Evolutionary conservation across 2,113 vertebrate species (phyloP).

Genomic region (Garra rufa): DNA sequence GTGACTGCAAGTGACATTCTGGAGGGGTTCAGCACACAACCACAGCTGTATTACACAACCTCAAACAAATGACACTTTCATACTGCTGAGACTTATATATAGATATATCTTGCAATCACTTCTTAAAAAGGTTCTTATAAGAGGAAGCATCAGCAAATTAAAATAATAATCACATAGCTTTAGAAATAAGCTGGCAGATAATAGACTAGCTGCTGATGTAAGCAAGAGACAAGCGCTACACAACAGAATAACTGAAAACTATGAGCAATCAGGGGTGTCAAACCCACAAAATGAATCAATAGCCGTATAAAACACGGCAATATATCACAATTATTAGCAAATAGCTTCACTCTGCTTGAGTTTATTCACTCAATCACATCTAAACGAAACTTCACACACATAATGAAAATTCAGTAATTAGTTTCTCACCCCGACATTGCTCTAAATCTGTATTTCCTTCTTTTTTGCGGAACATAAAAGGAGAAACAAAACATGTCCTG

Average conservation of each 20-base stretch:
- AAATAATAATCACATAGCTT: too few relatives aligned
- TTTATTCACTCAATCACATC: too few relatives aligned
- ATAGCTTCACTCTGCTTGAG: not conserved
- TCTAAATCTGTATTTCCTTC: not conserved
- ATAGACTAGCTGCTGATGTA: too few relatives aligned
- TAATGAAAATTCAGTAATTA: not conserved
- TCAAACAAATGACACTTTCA: not conserved
- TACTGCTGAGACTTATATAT: not conserved
- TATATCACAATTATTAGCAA: not conserved
- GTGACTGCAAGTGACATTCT: not conserved
- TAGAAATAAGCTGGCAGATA: too few relatives aligned
- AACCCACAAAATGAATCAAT: not conserved
- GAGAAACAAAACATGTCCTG: not conserved
- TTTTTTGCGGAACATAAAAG: not conserved
- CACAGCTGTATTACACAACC: not conserved
- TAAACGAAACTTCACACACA: not conserved
- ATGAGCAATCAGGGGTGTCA: too few relatives aligned
- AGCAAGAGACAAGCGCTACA: too few relatives aligned
- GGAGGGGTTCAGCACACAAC: not conserved
- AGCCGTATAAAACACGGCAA: not conserved
- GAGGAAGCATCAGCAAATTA: too few relatives aligned
- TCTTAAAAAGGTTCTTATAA: not conserved
- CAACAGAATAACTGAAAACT: too few relatives aligned
- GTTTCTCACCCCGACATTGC: not conserved
- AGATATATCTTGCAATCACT: not conserved